Evolutionary conservation across 2,797 vertebrate genomes (phyloP).

Genomic region (Saxicola maurus): DNA sequence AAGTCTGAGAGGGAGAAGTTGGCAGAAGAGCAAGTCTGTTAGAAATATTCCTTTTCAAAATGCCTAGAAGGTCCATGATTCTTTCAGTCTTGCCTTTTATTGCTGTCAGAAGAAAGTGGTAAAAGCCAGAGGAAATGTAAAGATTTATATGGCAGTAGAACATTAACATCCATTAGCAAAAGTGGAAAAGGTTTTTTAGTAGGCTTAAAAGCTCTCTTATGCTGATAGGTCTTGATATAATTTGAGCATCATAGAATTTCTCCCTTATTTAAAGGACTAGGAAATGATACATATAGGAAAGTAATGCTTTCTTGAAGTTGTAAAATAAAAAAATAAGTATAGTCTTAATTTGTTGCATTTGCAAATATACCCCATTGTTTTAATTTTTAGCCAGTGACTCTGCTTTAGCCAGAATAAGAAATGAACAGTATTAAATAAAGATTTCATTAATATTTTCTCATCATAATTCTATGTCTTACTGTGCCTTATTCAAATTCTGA

Average conservation of each 20-base stretch:
- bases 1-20: neutral
- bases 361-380: neutral
- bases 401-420: neutral
- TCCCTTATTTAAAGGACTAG: neutral
- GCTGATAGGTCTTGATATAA: neutral
- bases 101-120: neutral
- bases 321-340: neutral
- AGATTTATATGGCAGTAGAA: neutral
- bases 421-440: neutral
- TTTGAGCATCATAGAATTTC: neutral
- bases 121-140: neutral
- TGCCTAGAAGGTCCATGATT: neutral
- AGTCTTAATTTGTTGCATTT: neutral
- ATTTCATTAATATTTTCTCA: neutral
- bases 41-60: neutral
- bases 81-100: neutral
- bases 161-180: neutral
- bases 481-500: neutral
- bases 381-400: neutral
- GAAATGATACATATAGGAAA: neutral
- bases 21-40: neutral
- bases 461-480: neutral
- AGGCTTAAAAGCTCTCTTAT: neutral
- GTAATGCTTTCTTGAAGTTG: neutral
- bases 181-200: neutral